These are phyloP conservation scores for Rhinoptilus africanus DNA, from an alignment of 2,113 vertebrate genomes.

Conservation along the genomic window DNA sequence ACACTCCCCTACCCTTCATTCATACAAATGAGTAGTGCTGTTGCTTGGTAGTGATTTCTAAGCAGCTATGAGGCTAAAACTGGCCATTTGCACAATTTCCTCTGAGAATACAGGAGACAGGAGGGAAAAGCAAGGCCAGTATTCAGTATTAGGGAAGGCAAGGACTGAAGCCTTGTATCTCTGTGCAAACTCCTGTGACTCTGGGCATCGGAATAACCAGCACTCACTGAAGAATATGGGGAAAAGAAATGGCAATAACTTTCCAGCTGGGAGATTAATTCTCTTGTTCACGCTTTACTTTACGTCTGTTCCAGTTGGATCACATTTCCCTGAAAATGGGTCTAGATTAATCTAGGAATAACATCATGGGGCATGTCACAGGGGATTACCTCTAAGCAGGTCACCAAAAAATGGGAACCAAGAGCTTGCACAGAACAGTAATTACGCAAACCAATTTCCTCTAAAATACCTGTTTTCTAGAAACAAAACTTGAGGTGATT, in stretches of 20 bases:
- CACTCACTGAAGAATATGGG: background rate
- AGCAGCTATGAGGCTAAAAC: background rate
- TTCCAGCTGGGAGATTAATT: background rate
- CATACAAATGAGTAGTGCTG: slow-evolving; percentile 36
- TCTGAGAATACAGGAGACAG: background rate
- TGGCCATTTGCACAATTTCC: background rate
- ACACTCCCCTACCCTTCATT: background rate
- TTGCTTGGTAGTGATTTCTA: slow-evolving; percentile 9
- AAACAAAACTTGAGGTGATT: background rate
- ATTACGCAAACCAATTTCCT: background rate
- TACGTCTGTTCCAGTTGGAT: background rate
- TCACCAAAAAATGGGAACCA: background rate
- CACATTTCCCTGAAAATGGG: background rate
- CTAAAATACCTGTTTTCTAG: background rate
- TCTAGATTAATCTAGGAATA: background rate
- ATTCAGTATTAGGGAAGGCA: background rate
- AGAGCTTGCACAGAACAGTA: background rate
- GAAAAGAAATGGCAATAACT: background rate
- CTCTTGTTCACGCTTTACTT: background rate
- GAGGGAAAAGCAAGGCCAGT: background rate
- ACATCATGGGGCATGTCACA: background rate
- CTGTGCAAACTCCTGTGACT: background rate
- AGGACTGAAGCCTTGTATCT: background rate
- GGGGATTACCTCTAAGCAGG: background rate
- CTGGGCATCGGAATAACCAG: background rate